Evolutionary conservation across 2,888 invertebrate species (phyloP), one percentile per base, ranked within the genome.

Genomic region (Xestia rhomboidea): DNA sequence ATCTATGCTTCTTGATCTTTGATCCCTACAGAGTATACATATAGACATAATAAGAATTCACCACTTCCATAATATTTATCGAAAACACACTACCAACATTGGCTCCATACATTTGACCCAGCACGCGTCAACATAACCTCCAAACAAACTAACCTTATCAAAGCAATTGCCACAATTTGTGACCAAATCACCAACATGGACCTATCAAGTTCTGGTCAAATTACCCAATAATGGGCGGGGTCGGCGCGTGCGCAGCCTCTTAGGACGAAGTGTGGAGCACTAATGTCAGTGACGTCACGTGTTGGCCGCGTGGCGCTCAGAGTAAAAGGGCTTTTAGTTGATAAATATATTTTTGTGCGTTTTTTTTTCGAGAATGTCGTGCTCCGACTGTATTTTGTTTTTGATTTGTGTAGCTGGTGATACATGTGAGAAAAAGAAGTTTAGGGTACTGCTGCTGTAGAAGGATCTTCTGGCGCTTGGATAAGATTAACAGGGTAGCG

Each of bases 221-320:
- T 94, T 93, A 89, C 92, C 93, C 90, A 74, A 78, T 85, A 76
- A 90, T 89, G 91, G 93, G 93, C 92, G 93, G 88, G 80, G 11
- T 57, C 83, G 89, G 73, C 91, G 91, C 89, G 92, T 92, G 90
- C 85, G 86, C 86, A 86, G 85, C 87, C 91, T 92, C 90, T 91
- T 90, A 91, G 75, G 68, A 84, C 79, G 74, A 69, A 78, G 76
- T 77, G 73, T 85, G 77, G 77, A 88, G 90, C 93, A 93, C 93
- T 93, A 90, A 89, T 88, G 89, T 89, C 76, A 70, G 91, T 83
- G 95, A 94, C 95, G 95, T 93, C 95, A 93, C 95, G 96, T 95
- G 95, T 89, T 27, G 41, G 85, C 60, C 92, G 86, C 91, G 86
- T 89, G 88, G 89, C 92, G 92, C 91, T 93, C 93, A 91, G 30